phyloP scores from a whole-genome alignment of 2,888 invertebrate genomes.

The Anoplius nigerrimus region DNA sequence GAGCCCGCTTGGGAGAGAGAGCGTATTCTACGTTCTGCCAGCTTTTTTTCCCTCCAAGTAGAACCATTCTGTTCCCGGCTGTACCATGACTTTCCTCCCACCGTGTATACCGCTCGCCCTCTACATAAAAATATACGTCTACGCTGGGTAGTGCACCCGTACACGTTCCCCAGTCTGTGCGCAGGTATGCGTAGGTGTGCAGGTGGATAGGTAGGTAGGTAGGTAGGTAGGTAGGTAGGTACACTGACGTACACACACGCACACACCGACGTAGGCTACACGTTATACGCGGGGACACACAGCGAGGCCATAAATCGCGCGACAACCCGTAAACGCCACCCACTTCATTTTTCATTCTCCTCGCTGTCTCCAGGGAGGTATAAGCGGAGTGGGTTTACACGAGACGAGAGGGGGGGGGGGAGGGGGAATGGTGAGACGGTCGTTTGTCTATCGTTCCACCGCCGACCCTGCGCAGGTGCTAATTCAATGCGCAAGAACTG shows the following conservation, averaged over 20 bases:
- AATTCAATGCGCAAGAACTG: too few relatives aligned
- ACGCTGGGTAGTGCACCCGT: too few relatives aligned
- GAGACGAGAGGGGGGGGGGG: not conserved
- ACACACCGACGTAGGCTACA: conserved; percentile 9
- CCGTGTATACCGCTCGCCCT: conserved; percentile 7
- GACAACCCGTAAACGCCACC: conserved; percentile 48
- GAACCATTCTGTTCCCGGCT: too few relatives aligned
- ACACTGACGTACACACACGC: too few relatives aligned
- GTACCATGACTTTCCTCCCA: not conserved
- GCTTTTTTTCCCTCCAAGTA: too few relatives aligned
- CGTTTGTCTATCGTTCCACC: not conserved
- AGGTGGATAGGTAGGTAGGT: too few relatives aligned
- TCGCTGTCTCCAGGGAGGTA: conserved; percentile 40
- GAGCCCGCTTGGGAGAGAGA: too few relatives aligned
- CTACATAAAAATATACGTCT: too few relatives aligned
- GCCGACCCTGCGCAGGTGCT: not conserved
- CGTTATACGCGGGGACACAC: conserved; percentile 15
- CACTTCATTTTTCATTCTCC: conserved; percentile 53
- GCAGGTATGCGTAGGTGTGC: too few relatives aligned
- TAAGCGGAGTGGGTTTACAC: conserved; percentile 13
- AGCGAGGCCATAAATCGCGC: conserved; percentile 47
- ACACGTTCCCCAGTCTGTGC: too few relatives aligned
- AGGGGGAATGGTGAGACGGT: not conserved
- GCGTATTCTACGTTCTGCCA: too few relatives aligned
- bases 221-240: too few relatives aligned